Percentiles rank a stretch among this genome's conserved stretches.
phyloP scores from a whole-genome alignment of 2,797 vertebrate genomes.

The Manis javanica region DNA sequence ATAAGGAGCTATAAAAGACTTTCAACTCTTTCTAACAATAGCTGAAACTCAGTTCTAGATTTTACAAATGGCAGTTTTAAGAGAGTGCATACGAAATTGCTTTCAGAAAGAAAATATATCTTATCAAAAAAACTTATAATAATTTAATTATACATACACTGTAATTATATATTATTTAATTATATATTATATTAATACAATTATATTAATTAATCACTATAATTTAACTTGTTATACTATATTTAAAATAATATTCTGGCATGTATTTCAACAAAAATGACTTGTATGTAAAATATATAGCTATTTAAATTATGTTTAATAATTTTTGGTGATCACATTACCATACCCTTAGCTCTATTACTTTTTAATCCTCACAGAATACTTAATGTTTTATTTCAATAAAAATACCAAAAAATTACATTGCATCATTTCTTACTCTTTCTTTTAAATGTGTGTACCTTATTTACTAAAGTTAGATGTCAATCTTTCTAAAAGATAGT shows the following conservation, averaged over 20 bases:
- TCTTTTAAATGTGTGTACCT: background rate
- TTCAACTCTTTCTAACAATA: background rate
- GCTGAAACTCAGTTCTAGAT: background rate
- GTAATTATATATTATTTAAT: too few relatives aligned
- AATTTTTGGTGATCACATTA: background rate
- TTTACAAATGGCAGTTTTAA: background rate
- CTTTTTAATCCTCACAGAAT: background rate
- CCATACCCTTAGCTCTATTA: background rate
- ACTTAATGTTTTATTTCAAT: background rate
- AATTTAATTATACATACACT: background rate
- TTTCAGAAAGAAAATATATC: background rate
- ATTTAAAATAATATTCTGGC: background rate
- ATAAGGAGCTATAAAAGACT: background rate
- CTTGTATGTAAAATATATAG: background rate
- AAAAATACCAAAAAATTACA: background rate
- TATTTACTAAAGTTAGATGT: background rate
- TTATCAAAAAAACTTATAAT: background rate
- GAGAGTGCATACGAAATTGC: background rate
- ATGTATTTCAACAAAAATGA: background rate
- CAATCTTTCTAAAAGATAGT: background rate
- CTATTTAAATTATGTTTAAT: background rate
- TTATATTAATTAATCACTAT: too few relatives aligned
- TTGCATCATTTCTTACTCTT: background rate
- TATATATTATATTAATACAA: too few relatives aligned
- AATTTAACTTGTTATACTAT: too few relatives aligned